These are phyloP conservation scores for Parasteatoda lunata DNA, from an alignment of 2,888 invertebrate genomes.

Conservation along the genomic window DNA sequence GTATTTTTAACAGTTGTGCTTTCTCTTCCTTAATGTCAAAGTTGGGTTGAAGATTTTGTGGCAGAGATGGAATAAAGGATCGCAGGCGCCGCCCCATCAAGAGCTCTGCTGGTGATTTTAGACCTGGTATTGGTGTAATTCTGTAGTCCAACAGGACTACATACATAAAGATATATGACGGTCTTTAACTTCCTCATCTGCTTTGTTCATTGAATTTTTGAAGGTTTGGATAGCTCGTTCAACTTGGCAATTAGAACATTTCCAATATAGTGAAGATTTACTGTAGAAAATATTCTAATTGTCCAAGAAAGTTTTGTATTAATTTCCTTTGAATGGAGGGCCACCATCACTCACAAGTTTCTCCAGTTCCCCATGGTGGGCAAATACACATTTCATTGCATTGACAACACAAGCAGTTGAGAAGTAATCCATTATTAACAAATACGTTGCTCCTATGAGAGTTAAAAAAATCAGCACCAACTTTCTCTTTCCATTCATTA, in stretches of 20 bases:
- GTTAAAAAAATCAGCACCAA: neutral
- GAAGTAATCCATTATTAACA: conserved; percentile 33
- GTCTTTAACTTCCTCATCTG: conserved; percentile 22
- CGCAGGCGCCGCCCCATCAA: conserved; percentile 20
- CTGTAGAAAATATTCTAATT: conserved; percentile 16
- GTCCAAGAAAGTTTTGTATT: conserved; percentile 1
- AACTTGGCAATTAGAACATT: conserved; percentile 21
- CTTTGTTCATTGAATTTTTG: conserved; percentile 11
- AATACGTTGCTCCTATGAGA: neutral
- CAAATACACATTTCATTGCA: conserved; percentile 18
- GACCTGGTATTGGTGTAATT: conserved; percentile 1
- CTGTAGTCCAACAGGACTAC: conserved; percentile 20
- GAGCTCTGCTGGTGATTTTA: neutral
- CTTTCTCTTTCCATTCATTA: too few relatives aligned
- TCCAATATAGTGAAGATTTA: conserved; percentile 25
- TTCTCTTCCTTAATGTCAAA: neutral
- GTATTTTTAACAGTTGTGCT: neutral
- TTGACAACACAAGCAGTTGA: conserved; percentile 17
- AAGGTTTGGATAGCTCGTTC: conserved; percentile 34
- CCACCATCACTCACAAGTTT: conserved; percentile 23
- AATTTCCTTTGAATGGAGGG: conserved; percentile 23
- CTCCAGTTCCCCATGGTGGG: too few relatives aligned
- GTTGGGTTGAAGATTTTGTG: neutral
- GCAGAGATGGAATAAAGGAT: neutral
- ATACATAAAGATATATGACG: neutral